Evolutionary conservation across 2,888 invertebrate genomes (phyloP).

Genomic region (Zeuzera pyrina): DNA sequence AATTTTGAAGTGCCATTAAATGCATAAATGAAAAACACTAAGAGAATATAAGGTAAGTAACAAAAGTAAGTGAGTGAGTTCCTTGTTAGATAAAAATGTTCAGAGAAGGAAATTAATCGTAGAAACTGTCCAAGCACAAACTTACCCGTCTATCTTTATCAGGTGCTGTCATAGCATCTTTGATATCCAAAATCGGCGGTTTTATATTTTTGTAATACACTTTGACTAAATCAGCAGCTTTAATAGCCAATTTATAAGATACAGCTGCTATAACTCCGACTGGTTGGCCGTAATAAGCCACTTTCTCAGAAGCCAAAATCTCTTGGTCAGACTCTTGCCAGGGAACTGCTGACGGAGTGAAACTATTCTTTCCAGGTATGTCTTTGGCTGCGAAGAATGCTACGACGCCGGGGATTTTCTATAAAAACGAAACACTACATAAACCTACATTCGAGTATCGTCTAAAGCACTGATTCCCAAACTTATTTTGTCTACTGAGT

Average conservation of each 20-base stretch:
- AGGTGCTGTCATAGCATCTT: constrained; percentile 63
- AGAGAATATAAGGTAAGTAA: no score
- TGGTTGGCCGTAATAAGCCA: constrained; percentile 81
- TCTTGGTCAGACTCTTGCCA: constrained; percentile 55
- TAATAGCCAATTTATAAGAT: constrained; percentile 54
- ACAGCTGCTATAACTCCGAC: constrained; percentile 82
- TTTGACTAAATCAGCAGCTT: constrained; percentile 50
- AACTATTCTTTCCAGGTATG: constrained; percentile 79
- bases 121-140: no score
- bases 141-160: constrained; percentile 52
- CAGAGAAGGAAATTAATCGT: no score
- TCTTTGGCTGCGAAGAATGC: constrained; percentile 77
- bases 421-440: no score
- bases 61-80: no score
- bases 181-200: constrained; percentile 48
- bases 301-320: constrained; percentile 63
- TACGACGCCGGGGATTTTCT: constrained; percentile 78
- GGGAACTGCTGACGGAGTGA: constrained; percentile 48
- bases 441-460: no score
- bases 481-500: no score
- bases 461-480: no score
- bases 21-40: no score
- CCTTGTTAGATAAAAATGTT: no score
- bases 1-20: no score
- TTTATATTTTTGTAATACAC: constrained; percentile 66